Percentiles rank a stretch among this genome's conserved stretches.
These are phyloP conservation scores for Latrodectus geometricus DNA, from an alignment of 1,140 invertebrate genomes.

Conservation along the genomic window DNA sequence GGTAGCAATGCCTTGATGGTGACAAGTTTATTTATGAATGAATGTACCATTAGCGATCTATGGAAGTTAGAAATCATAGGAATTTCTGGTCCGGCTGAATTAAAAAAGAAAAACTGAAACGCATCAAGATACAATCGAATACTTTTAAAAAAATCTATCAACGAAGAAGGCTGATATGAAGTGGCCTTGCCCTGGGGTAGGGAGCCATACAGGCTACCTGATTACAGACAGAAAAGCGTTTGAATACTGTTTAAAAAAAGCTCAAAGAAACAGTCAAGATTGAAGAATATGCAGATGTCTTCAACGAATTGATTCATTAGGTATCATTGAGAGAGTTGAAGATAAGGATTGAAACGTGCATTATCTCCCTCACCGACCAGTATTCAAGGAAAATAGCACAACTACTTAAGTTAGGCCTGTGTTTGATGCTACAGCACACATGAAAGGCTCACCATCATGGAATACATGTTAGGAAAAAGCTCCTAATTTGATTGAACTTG, in stretches of 20 bases:
- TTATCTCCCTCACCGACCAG: constrained; percentile 66
- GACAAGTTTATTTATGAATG: neutral
- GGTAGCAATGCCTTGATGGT: neutral
- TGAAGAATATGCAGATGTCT: constrained; percentile 61
- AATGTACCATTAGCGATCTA: neutral
- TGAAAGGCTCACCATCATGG: neutral
- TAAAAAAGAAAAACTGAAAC: neutral
- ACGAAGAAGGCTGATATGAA: neutral
- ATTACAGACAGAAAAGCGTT: neutral
- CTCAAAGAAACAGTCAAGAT: neutral
- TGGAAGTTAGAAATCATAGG: neutral
- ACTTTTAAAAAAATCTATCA: neutral
- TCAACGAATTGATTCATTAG: constrained; percentile 65
- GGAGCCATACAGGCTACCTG: neutral
- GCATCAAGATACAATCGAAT: neutral
- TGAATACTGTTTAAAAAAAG: neutral
- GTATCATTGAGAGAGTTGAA: too few relatives aligned
- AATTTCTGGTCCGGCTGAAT: neutral
- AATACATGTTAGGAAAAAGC: constrained; percentile 24
- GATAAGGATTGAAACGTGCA: constrained; percentile 47
- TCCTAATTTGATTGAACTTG: neutral
- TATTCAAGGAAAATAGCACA: constrained; percentile 58
- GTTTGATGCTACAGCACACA: constrained; percentile 30
- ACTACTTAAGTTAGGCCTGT: constrained; percentile 56
- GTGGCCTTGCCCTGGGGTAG: neutral